Evolutionary conservation across 2,888 invertebrate genomes (phyloP), one percentile per base, ranked within the genome.

Genomic region (Dendrolimus pini): DNA sequence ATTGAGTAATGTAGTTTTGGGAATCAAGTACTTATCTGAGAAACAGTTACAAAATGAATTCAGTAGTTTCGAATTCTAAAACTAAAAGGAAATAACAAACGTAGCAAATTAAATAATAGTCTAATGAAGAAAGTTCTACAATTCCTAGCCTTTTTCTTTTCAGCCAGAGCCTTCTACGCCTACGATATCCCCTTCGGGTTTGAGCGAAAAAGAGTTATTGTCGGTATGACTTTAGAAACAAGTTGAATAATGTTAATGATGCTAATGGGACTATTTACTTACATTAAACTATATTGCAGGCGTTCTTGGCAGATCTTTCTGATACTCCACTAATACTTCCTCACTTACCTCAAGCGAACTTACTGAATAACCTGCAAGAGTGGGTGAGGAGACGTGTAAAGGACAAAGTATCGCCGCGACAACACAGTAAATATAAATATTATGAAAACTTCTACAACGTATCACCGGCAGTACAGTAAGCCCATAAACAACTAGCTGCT

Each of bases 281-380:
- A 30, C 30, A 30, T 30, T 55, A 60, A 62, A 14, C 12, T 57
- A 13, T 57, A 57, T 77, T 72, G 10, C 70, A 89, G 89, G 80
- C 84, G 7, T 80, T 89, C 61, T 67, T 89, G 59, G 84, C 81
- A 6, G 89, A 89, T 64, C 64, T 89, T 14, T 75, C 83, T 1
- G 73, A 83, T 12, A 77, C 83, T 2, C 76, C 84, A 0, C 73
- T 89, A 14, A 61, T 89, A 13, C 85, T 87, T 54, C 89, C 89
- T 1, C 89, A 89, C 68, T 75, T 89, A 55, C 89, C 89, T 41
- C 65, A 85, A 68, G 83, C 87, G 1, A 75, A 80, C 63, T 67
- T 76, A 12, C 68, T 89, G 18, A 81, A 78, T 58, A 85, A 82
- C 66, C 76, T 89, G 41, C 80, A 80, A 59, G 85, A 85, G 63